Evolutionary conservation across 2,888 invertebrate species (phyloP), one percentile per base, ranked within the genome.

Genomic region (Emmelina monodactyla): DNA sequence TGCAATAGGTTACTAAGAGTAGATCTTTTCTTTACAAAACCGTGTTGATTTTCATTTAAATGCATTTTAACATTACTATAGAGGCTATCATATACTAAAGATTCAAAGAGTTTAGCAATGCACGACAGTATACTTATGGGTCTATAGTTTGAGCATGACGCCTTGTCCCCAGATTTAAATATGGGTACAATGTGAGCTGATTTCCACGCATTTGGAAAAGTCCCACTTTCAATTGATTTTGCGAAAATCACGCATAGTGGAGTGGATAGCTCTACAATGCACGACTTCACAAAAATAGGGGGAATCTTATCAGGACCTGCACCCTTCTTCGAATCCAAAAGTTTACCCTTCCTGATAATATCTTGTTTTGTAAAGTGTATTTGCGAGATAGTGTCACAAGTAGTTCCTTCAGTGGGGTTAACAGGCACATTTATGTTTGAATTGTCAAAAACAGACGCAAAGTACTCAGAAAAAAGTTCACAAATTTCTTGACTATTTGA

Each of bases 91-190:
- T 32, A 22, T 7, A 32, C 13, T 6, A 32, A 10, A 6, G 22
- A 22, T 14, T 32, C 32, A 14, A 32, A 32, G 1, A 32, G 2
- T n/a, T 32, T 32, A 12, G 32, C 6, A 5, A 32, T 16, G 13
- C 13, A 12, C 10, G 32, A 32, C 3, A 32, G 22, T 4, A 32
- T 19, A 19, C 19, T 19, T 32, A 14, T 16, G 6, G 31, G 31
- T 11, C 31, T 2, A 13, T 32, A 32, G n/a, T 32, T 32, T 12
- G 10, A 6, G 9, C 14, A 14, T 2, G 16, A 19, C 7, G 32
- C 11, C 6, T 12, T 32, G 12, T 32, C 13, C 3, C 32, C 32
- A 10, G 14, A 16, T 12, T 32, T 32, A 14, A 22, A 22, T 9
- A 32, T 22, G 13, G 32, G 22, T 7, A 22, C 14, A 2, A 32